phyloP scores from a whole-genome alignment of 2,797 vertebrate genomes.

The Pteronotus mesoamericanus region DNA sequence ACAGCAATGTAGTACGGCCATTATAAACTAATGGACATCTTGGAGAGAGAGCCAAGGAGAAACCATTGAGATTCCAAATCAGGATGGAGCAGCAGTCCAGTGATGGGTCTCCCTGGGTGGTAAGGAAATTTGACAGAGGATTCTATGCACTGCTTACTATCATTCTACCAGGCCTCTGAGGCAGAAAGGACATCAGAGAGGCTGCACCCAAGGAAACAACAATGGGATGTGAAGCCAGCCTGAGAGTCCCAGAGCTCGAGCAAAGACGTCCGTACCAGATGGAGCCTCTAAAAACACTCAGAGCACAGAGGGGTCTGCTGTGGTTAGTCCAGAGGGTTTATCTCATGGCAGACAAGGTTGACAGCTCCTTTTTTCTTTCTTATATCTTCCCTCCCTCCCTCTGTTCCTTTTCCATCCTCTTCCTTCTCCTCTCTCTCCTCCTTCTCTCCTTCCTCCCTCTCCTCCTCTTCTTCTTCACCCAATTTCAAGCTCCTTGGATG shows the following conservation, averaged over 20 bases:
- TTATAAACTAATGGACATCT: neutral
- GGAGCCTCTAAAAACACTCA: neutral
- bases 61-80: neutral
- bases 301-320: neutral
- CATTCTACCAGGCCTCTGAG: neutral
- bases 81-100: neutral
- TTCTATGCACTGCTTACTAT: neutral
- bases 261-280: neutral
- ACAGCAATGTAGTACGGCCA: neutral
- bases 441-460: neutral
- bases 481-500: neutral
- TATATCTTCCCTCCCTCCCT: rapidly evolving
- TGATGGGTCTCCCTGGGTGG: neutral
- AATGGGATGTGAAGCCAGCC: neutral
- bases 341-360: neutral
- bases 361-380: too few relatives aligned
- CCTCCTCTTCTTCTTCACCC: neutral
- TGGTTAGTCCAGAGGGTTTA: neutral
- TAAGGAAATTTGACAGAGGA: neutral
- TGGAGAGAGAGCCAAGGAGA: neutral
- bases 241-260: neutral
- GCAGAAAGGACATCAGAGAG: neutral
- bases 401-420: rapidly evolving
- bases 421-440: neutral
- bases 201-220: neutral